Evolutionary conservation across 2,888 invertebrate species (phyloP), one percentile per base, ranked within the genome.

Genomic region (Heteromyza rotundicornis): DNA sequence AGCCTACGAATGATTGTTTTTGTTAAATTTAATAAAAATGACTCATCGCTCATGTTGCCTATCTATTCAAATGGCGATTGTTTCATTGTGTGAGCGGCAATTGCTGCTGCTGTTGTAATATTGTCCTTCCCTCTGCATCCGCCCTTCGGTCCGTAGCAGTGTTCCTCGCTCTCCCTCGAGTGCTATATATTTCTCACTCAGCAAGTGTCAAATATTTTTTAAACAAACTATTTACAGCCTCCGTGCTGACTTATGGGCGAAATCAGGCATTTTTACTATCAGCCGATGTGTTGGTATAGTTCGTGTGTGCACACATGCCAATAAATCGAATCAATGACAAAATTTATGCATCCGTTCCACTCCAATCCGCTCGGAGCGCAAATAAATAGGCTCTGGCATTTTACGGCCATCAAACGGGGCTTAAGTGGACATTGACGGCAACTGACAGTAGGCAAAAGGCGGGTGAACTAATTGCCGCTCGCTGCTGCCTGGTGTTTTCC

Each of bases 321-420:
- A 47, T 47, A 47, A 47, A 47, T 47, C 47, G 47, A 17, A 47
- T 47, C 47, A 47, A 47, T 47, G 17, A 47, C 47, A 47, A 47
- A 47, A 47, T 47, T 47, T 47, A 47, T 47, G 47, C n/a, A n/a
- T n/a, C n/a, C n/a, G n/a, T n/a, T n/a, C n/a, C n/a, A n/a, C n/a
- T n/a, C n/a, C n/a, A n/a, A n/a, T 20, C 7, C 47, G 20, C 14
- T 3, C 47, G 20, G 19, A 17, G 47, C 7, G 20, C 47, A 2
- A 17, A 14, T 14, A 20, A 17, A 47, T 20, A 27, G 27, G 27
- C 27, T 27, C 5, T 27, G 27, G 27, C 5, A 27, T 7, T 40
- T 40, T 40, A 40, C 14, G 40, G 40, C 40, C 40, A 40, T 40
- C 40, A 40, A 40, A 40, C n/a, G 40, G 40, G 10, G 40, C 47